Evolutionary conservation across 2,888 invertebrate species (phyloP).

Genomic region (Thecocarcelia acutangulata): DNA sequence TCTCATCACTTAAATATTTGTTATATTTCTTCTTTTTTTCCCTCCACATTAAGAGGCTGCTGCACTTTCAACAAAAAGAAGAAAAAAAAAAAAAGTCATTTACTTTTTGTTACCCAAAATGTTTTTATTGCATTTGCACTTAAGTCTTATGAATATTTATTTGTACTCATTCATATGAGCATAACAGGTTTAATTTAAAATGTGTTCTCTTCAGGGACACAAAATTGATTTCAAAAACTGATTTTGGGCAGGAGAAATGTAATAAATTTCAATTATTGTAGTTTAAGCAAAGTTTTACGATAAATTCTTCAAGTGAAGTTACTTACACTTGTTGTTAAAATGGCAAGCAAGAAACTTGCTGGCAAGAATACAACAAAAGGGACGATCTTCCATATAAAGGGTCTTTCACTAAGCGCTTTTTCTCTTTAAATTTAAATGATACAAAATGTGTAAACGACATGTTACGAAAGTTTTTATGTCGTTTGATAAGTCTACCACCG

Average conservation of each 20-base stretch:
- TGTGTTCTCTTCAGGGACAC: conserved; percentile 24
- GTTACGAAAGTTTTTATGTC: no score
- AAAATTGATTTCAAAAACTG: conserved; percentile 7
- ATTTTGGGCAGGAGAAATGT: not conserved
- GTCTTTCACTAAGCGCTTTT: not conserved
- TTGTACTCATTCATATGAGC: conserved; percentile 4
- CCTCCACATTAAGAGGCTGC: conserved; percentile 13
- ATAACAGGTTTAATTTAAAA: conserved; percentile 26
- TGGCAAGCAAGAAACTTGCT: no score
- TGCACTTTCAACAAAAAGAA: conserved; percentile 25
- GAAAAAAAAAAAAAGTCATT: not conserved
- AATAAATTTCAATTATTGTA: conserved; percentile 30
- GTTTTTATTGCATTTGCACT: conserved; percentile 39
- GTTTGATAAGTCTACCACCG: no score
- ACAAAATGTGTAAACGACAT: no score
- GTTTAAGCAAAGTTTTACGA: not conserved
- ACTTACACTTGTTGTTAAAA: no score
- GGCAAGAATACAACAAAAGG: no score
- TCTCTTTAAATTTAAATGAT: not conserved
- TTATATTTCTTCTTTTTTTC: not conserved
- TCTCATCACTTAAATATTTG: conserved; percentile 37
- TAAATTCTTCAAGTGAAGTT: no score
- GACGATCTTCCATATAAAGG: not conserved
- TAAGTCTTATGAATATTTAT: conserved; percentile 36
- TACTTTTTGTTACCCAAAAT: conserved; percentile 4